Conservation (phyloP, 1,140 invertebrate species). For the Homalodisca vitripennis region DNA sequence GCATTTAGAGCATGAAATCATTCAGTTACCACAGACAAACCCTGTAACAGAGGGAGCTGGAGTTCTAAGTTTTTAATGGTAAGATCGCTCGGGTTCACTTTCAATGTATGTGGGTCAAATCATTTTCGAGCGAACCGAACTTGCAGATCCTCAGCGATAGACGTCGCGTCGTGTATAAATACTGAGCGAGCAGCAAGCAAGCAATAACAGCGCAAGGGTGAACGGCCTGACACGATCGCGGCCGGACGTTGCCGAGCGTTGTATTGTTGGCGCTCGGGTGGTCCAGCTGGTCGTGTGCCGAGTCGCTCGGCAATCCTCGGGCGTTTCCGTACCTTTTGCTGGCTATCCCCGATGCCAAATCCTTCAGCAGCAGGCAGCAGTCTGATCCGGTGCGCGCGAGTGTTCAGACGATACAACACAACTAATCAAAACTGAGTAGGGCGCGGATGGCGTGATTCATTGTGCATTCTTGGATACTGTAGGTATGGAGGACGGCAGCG, state of each 20-base stretch:
- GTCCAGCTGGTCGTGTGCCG: background rate
- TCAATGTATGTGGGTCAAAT: too few species aligned
- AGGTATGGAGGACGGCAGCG: background rate
- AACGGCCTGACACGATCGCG: background rate
- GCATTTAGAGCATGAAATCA: too few species aligned
- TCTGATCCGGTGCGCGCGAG: background rate
- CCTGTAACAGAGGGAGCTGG: too few species aligned
- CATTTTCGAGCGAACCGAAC: too few species aligned
- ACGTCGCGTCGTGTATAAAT: too few species aligned
- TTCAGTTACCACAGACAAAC: too few species aligned
- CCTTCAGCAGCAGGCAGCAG: background rate
- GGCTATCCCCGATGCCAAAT: background rate
- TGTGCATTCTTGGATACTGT: background rate
- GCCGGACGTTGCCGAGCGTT: background rate
- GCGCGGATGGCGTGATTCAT: background rate
- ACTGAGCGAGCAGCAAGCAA: too few species aligned
- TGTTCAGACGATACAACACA: background rate
- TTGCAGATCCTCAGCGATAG: too few species aligned
- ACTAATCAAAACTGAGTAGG: background rate
- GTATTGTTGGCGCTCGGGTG: slow-evolving; percentile 1
- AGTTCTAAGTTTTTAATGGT: too few species aligned
- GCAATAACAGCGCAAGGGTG: too few species aligned
- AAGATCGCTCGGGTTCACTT: too few species aligned
- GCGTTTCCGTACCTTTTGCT: background rate
- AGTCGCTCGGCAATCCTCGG: slow-evolving; percentile 1